Evolutionary conservation across 2,797 vertebrate genomes (phyloP), one percentile per base, ranked within the genome.

Genomic region (Anniella stebbinsi): DNA sequence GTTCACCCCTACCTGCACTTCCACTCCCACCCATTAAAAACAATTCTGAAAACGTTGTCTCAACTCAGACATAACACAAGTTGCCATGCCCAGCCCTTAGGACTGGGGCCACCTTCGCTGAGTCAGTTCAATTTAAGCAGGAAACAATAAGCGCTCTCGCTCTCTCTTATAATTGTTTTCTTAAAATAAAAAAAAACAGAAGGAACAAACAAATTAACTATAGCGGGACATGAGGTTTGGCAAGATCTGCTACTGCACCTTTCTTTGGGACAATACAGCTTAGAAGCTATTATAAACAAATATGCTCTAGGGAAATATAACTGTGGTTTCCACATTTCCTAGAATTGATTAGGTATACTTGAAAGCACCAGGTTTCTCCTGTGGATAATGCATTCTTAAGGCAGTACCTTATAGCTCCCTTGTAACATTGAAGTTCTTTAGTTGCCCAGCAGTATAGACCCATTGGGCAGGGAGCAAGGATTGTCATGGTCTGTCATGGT

Each of bases 221-320:
- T 6, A 78, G 28, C 18, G 60, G 11, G 60, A 69, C 33, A 2
- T 54, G 45, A 67, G 80, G 57, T 70, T 36, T 89, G 33, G 23
- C 75, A 54, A 30, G 88, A 69, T 69, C 67, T 73, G 36, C 45
- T 13, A 33, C 60, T 77, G 36, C 69, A 63, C 8, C 21, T n/a
- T 83, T 66, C 57, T 60, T 70, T 28, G 57, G 9, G 21, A 51
- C 77, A 80, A 57, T 51, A 36, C 38, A 73, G 6, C 13, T 38
- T 63, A 75, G 36, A 63, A 75, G 30, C 54, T 60, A 76, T 88
- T 75, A 36, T 88, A 41, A 73, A 83, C 80, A 83, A 88, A 83
- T 83, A 63, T 75, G 38, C 54, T 63, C 12, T 45, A 54, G 51
- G 67, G 28, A 30, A 60, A 63, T 33, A 60, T 81, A 38, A 54